Base-by-base conservation (phyloP, 2,888 invertebrate genomes). In the Venustoraphidia nigricollis region DNA sequence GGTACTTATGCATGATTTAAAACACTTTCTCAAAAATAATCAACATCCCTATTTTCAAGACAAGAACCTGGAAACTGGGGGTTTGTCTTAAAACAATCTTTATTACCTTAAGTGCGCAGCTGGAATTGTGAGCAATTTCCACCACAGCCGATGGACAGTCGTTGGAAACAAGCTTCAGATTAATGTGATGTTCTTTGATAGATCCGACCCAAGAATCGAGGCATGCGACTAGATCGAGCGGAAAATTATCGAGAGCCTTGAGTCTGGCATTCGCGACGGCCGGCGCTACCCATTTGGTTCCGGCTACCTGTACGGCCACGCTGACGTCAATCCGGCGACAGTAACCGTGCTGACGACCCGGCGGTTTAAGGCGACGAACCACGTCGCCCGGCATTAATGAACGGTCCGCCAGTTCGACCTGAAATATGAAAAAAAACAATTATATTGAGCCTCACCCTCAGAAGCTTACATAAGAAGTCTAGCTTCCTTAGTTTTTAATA, bases 361-460 rank as follows among this genome's bases (percentile, higher is more conserved):
- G 34, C 14, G 47, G 36, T 9, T 42, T 42, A 8, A 47, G 34
- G 34, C 36, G 34, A 27, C 47, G 36, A n/a, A 47, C 47, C 10
- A 47, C 47, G 43, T 47, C 47, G n/a, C 47, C 47, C 10, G 47
- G 47, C 47, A 47, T 47, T 37, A 47, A 38, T 27, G 47, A 47
- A 36, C 47, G 13, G 37, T 47, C 47, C n/a, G 47, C 47, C 4
- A 47, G 27, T 17, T 43, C 47, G 8, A 46, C 46, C 46, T 46
- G 17, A 13, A 46, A 46, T 13, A 14, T 17, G 11, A 11, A 42
- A 10, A 42, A 42, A 4, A 34, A 27, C 9, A 8, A 14, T 27
- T 3, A 17, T 6, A n/a, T n/a, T n/a, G n/a, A n/a, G n/a, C n/a
- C n/a, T n/a, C n/a, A n/a, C n/a, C n/a, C n/a, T n/a, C n/a, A n/a